Base-by-base conservation (phyloP, 2,797 vertebrate species). In the Pipistrellus kuhlii region DNA sequence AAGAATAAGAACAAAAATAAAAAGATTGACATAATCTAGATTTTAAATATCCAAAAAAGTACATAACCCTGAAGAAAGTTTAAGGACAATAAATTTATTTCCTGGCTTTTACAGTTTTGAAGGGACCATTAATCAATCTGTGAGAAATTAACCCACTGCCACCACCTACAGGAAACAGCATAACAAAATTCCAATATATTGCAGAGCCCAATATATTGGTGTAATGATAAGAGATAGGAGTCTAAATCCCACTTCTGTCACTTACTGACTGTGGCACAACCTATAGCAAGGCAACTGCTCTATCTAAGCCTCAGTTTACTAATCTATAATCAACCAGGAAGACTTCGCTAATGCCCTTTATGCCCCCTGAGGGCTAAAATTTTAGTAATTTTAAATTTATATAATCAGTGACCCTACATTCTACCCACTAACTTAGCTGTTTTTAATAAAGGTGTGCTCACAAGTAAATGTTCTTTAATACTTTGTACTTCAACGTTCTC, bases 51-150 rank as follows among this genome's bases (percentile, higher is more conserved):
- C 44, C 30, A 41, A 30, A 88, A 32, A 69, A 27, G 17, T 90
- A 91, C 7, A 23, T 38, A 92, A 82, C 20, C 38, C 46, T 91
- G 44, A 96, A 94, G 59, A 71, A 91, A 80, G 35, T 48, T 21
- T 51, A 14, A 66, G n/a, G 25, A 18, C 88, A 85, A 1, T 76
- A 86, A 72, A 32, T 57, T 91, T 64, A 14, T 78, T 81, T 90
- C 41, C 48, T 66, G 35, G 7, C 48, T 86, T 73, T 89, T 15
- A 53, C 20, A 66, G 55, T n/a, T 77, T 18, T 46, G 53, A 91
- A 91, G 44, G 64, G 8, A 83, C 30, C 27, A 81, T 23, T 81
- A 90, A 25, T 77, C 44, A 69, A 88, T n/a, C 10, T 53, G 6
- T 66, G 77, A 87, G 30, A 53, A 77, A 89, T 46, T 71, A 88